These are phyloP conservation scores for Laticauda laticaudata DNA, from an alignment of 2,113 vertebrate species.

Conservation along the genomic window DNA sequence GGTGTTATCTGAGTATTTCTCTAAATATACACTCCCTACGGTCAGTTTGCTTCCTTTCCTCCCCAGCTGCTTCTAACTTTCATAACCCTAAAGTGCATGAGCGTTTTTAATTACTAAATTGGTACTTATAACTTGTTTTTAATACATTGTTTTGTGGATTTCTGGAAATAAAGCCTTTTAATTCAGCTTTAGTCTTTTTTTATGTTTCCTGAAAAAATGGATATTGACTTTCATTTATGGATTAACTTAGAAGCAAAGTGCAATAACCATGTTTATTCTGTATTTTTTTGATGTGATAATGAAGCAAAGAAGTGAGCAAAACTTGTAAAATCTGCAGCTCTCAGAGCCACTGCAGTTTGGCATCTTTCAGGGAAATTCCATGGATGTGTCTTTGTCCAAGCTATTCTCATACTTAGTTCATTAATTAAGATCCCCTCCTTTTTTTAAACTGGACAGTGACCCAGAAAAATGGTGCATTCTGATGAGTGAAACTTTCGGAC, in stretches of 20 bases:
- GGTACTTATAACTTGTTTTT: constrained; percentile 40
- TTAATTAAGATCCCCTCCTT: not conserved
- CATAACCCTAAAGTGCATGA: constrained; percentile 69
- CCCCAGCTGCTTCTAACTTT: constrained; percentile 67
- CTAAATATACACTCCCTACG: constrained; percentile 60
- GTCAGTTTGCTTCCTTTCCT: constrained; percentile 60
- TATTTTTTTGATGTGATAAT: constrained; percentile 1
- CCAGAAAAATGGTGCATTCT: not conserved
- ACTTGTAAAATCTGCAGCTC: constrained; percentile 6
- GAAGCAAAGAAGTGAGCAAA: constrained; percentile 25
- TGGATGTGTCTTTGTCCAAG: not conserved
- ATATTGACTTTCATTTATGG: not conserved
- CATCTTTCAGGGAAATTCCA: not conserved
- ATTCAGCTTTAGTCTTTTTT: constrained; percentile 27
- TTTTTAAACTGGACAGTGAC: not conserved
- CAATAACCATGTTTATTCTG: constrained; percentile 1
- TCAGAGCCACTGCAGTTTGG: not conserved
- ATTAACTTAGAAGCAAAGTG: not conserved
- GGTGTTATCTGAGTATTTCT: constrained; percentile 27
- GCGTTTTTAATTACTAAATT: constrained; percentile 47
- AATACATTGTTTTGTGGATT: constrained; percentile 53
- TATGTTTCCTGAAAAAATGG: not conserved
- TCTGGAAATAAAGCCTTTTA: constrained; percentile 50
- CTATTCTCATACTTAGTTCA: not conserved
- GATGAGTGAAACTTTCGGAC: not conserved